Conservation (phyloP, 2,113 vertebrate genomes). For the human region DNA sequence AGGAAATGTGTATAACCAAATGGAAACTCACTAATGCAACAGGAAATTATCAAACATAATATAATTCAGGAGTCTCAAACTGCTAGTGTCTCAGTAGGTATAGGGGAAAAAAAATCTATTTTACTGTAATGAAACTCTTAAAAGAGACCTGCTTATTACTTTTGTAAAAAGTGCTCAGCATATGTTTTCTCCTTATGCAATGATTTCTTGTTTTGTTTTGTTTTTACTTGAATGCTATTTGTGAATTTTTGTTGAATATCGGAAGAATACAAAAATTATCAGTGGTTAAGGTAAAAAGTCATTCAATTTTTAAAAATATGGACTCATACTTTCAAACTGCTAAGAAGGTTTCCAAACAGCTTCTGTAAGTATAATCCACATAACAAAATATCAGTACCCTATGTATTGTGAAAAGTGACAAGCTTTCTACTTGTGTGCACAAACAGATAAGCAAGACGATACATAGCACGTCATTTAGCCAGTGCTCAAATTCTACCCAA, state of each 20-base stretch:
- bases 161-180: neutral
- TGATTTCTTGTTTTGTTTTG: neutral
- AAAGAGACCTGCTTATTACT: neutral
- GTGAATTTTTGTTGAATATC: constrained; percentile 9
- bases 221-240: neutral
- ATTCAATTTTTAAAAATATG: constrained; percentile 11
- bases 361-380: neutral
- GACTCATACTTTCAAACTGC: neutral
- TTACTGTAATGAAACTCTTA: neutral
- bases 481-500: neutral
- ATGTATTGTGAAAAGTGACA: neutral
- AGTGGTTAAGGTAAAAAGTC: neutral
- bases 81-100: constrained; percentile 72
- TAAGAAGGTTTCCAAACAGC: constrained; percentile 5
- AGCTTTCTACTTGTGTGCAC: neutral
- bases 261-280: constrained; percentile 10
- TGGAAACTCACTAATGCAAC: constrained; percentile 82
- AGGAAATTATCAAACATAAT: constrained; percentile 80
- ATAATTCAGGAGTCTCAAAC: constrained; percentile 79
- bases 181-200: neutral
- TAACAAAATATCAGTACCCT: neutral
- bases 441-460: neutral
- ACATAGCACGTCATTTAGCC: neutral
- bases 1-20: constrained; percentile 82
- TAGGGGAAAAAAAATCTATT: neutral